phyloP scores from a whole-genome alignment of 1,140 invertebrate species.

The Danaus melanippus region DNA sequence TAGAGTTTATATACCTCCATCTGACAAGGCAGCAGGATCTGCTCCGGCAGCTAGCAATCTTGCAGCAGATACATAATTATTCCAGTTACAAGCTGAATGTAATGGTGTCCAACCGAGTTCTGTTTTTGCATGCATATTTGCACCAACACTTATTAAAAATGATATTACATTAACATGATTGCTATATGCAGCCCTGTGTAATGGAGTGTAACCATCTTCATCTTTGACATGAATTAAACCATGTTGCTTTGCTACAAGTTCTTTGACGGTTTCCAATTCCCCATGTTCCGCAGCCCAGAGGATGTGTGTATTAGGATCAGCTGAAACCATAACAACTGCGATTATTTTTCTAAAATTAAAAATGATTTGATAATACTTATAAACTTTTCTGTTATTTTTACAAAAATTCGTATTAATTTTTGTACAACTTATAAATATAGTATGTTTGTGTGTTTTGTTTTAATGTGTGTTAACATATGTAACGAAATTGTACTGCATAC shows the following conservation, averaged over 20 bases:
- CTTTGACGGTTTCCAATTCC: constrained; percentile 76
- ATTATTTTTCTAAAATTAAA: background rate
- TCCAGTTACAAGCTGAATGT: constrained; percentile 95
- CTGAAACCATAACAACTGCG: constrained; percentile 58
- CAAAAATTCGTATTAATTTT: too few relatives aligned
- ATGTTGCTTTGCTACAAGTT: constrained; percentile 76
- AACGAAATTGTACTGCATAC: constrained; percentile 5
- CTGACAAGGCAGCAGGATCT: constrained; percentile 87
- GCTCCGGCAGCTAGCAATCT: constrained; percentile 88
- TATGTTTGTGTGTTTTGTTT: too few relatives aligned
- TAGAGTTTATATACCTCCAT: constrained; percentile 75
- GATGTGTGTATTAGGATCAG: constrained; percentile 78
- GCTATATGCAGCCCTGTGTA: constrained; percentile 89
- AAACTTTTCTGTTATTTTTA: too few relatives aligned
- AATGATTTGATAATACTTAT: constrained; percentile 7
- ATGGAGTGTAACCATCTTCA: constrained; percentile 89
- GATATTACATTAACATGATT: constrained; percentile 85
- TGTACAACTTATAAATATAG: too few relatives aligned
- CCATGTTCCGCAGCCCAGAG: constrained; percentile 89
- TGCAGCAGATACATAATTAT: constrained; percentile 82
- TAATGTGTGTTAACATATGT: too few relatives aligned
- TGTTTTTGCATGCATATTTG: constrained; percentile 83
- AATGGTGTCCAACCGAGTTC: constrained; percentile 92
- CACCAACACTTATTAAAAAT: constrained; percentile 82
- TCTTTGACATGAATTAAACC: constrained; percentile 81